Evolutionary conservation across 2,888 invertebrate species (phyloP).

Genomic region (Drosophila ustulata): DNA sequence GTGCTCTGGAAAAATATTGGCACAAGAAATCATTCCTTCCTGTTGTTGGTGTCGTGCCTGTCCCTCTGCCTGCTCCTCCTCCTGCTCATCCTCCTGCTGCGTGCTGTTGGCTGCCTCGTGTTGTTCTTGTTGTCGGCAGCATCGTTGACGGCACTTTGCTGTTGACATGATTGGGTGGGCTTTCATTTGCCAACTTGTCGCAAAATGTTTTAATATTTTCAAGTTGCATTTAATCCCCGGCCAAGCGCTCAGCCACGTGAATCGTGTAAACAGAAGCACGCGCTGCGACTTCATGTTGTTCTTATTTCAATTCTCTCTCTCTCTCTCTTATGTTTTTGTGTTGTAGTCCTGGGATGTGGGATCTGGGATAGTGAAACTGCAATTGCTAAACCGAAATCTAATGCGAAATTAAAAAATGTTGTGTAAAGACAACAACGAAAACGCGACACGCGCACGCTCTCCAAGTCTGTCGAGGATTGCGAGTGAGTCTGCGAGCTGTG

Average conservation of each 20-base stretch:
- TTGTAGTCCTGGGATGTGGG: slow-evolving; percentile 8
- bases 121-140: slow-evolving; percentile 37
- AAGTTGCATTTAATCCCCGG: slow-evolving; percentile 78
- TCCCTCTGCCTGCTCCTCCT: slow-evolving; percentile 6
- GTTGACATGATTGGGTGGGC: slow-evolving; percentile 79
- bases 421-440: slow-evolving; percentile 51
- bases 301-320: neutral
- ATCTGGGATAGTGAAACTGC: slow-evolving; percentile 13
- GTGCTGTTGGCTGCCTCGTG: neutral
- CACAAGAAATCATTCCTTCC: slow-evolving; percentile 85
- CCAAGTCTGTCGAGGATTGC: slow-evolving; percentile 40
- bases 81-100: neutral
- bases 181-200: slow-evolving; percentile 81
- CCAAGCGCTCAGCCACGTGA: slow-evolving; percentile 71
- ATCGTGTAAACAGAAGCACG: slow-evolving; percentile 74
- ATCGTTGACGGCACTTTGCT: slow-evolving; percentile 67
- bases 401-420: slow-evolving; percentile 67
- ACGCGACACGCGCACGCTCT: slow-evolving; percentile 42
- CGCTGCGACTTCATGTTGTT: slow-evolving; percentile 36
- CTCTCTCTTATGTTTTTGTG: neutral
- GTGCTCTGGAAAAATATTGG: slow-evolving; percentile 85
- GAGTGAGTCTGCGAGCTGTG: slow-evolving; percentile 8
- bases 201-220: slow-evolving; percentile 81
- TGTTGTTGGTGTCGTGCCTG: slow-evolving; percentile 76
- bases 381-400: slow-evolving; percentile 42